Conservation (phyloP, 2,113 vertebrate species). For the Chionodraco myersi region DNA sequence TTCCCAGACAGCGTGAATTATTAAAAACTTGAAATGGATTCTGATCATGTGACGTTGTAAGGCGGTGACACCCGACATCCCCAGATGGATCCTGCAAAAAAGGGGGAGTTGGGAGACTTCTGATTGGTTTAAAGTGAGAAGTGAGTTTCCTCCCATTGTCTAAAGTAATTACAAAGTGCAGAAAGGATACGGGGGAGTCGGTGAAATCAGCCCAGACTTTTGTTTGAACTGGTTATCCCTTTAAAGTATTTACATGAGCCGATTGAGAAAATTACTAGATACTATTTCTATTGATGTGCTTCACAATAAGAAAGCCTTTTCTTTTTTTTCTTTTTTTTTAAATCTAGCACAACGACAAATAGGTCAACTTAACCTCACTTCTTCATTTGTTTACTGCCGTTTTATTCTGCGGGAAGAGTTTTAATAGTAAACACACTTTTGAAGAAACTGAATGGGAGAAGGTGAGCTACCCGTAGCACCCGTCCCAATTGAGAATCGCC, state of each 20-base stretch:
- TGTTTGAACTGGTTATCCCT: neutral
- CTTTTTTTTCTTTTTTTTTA: too few species aligned
- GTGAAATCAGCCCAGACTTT: constrained; percentile 17
- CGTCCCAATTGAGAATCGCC: neutral
- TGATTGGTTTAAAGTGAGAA: constrained; percentile 57
- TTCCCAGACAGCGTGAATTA: constrained; percentile 81
- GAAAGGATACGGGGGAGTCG: neutral
- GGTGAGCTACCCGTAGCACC: neutral
- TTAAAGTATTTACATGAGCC: neutral
- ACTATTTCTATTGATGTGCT: constrained; percentile 3
- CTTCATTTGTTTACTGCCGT: neutral
- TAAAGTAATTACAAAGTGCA: constrained; percentile 38
- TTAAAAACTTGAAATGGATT: constrained; percentile 79
- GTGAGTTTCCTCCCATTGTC: constrained; percentile 58
- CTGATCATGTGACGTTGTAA: constrained; percentile 64
- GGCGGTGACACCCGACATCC: constrained; percentile 52
- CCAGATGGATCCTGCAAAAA: constrained; percentile 45
- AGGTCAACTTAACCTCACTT: neutral
- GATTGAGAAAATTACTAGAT: neutral
- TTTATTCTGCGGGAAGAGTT: constrained; percentile 1
- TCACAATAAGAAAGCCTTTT: neutral
- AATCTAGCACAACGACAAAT: neutral
- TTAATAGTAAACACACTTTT: neutral
- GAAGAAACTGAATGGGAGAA: neutral
- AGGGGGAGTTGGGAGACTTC: constrained; percentile 11